Evolutionary conservation across 2,888 invertebrate species (phyloP).

Genomic region (Zonitis immaculata): DNA sequence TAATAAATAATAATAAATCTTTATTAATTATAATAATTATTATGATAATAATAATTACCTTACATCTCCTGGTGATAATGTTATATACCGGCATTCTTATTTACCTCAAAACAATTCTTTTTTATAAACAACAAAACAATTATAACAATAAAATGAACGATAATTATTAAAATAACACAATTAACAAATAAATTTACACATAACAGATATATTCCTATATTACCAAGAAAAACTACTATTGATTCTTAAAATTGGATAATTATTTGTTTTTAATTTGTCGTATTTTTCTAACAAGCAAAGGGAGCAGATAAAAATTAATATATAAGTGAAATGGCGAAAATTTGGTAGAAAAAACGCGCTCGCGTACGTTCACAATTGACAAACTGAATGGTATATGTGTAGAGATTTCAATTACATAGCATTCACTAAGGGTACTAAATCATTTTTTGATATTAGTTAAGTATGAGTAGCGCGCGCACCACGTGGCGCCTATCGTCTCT

Average conservation of each 20-base stretch:
- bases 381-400: constrained; percentile 9
- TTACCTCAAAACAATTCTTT: too few relatives aligned
- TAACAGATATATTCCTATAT: neutral
- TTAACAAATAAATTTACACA: neutral
- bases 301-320: too few relatives aligned
- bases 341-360: constrained; percentile 15
- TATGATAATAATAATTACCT: constrained; percentile 47
- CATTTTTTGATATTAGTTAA: constrained; percentile 9
- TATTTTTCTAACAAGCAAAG: too few relatives aligned
- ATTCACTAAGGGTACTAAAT: constrained; percentile 15
- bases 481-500: constrained; percentile 12
- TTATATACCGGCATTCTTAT: constrained; percentile 58
- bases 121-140: neutral
- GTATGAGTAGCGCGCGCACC: constrained; percentile 17
- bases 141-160: neutral
- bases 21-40: neutral
- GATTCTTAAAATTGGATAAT: too few relatives aligned
- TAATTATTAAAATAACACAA: neutral
- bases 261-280: too few relatives aligned
- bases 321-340: neutral
- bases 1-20: neutral
- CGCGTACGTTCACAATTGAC: constrained; percentile 14
- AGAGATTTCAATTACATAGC: neutral
- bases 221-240: too few relatives aligned
- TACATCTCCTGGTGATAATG: constrained; percentile 58